These are phyloP conservation scores for Circaetus gallicus DNA, from an alignment of 2,113 vertebrate genomes.

Conservation along the genomic window DNA sequence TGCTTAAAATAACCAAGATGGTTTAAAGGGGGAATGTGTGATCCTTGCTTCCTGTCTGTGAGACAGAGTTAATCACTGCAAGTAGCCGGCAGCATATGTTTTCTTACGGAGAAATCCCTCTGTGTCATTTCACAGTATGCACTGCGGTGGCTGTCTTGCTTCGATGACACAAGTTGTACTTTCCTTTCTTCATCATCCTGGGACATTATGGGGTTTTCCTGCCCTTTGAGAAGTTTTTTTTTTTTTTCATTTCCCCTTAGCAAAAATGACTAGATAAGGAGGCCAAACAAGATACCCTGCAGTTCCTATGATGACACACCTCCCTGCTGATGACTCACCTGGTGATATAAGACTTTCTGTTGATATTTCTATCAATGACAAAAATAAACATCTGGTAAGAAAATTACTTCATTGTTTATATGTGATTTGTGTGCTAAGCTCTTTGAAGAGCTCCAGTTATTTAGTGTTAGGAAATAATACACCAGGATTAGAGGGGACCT, in stretches of 20 bases:
- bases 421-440: constrained; percentile 31
- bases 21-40: constrained; percentile 30
- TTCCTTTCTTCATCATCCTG: constrained; percentile 60
- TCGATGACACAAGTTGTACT: constrained; percentile 47
- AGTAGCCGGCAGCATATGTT: neutral
- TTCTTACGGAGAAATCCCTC: constrained; percentile 29
- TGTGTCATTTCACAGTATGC: constrained; percentile 35
- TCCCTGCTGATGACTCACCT: constrained; percentile 59
- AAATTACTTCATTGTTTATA: neutral
- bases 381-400: constrained; percentile 29
- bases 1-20: neutral
- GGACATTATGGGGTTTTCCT: constrained; percentile 53
- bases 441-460: neutral
- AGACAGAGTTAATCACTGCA: constrained; percentile 66
- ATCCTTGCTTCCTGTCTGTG: constrained; percentile 42
- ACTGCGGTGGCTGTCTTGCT: constrained; percentile 28
- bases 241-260: constrained; percentile 5
- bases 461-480: neutral
- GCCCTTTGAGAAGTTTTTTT: constrained; percentile 42
- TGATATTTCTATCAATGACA: constrained; percentile 3
- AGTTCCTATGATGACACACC: constrained; percentile 64
- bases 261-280: constrained; percentile 50
- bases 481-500: neutral
- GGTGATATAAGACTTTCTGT: constrained; percentile 21
- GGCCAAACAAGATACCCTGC: constrained; percentile 47